Conservation (phyloP, 2,888 invertebrate genomes). For the Drosophila gaucha region DNA sequence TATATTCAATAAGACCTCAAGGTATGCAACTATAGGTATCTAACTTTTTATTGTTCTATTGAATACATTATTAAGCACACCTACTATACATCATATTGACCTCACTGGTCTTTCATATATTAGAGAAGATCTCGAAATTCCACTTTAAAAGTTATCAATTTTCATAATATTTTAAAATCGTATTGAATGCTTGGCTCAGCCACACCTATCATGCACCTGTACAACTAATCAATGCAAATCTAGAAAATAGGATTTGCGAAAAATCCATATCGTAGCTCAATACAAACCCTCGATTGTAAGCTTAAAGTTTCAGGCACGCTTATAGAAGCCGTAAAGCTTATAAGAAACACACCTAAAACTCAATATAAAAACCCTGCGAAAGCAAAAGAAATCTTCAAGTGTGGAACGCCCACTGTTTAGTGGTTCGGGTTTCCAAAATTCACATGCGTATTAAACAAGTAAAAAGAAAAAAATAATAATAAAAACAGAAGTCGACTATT, state of each 20-base stretch:
- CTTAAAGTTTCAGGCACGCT: conserved; percentile 41
- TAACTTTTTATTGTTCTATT: not conserved
- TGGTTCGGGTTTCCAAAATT: conserved; percentile 49
- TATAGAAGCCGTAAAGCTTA: conserved; percentile 22
- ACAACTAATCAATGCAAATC: conserved; percentile 42
- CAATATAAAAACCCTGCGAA: conserved; percentile 11
- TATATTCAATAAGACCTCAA: not conserved
- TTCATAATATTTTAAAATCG: not conserved
- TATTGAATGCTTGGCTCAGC: not conserved
- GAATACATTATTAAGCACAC: not conserved
- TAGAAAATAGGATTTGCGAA: conserved; percentile 39
- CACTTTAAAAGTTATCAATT: not conserved
- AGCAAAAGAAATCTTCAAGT: conserved; percentile 22
- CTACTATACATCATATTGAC: not conserved
- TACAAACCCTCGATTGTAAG: conserved; percentile 1
- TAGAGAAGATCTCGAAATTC: not conserved
- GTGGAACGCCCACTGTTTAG: conserved; percentile 74
- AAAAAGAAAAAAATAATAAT: conserved; percentile 38
- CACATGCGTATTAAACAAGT: conserved; percentile 65
- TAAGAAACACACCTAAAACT: conserved; percentile 54
- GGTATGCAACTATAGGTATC: too few species aligned
- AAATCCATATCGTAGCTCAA: conserved; percentile 3
- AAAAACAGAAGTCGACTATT: conserved; percentile 79
- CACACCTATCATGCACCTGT: conserved; percentile 10
- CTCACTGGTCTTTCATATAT: not conserved